These are phyloP conservation scores for Diorhabda sublineata DNA, from an alignment of 1,140 invertebrate genomes.

Conservation along the genomic window DNA sequence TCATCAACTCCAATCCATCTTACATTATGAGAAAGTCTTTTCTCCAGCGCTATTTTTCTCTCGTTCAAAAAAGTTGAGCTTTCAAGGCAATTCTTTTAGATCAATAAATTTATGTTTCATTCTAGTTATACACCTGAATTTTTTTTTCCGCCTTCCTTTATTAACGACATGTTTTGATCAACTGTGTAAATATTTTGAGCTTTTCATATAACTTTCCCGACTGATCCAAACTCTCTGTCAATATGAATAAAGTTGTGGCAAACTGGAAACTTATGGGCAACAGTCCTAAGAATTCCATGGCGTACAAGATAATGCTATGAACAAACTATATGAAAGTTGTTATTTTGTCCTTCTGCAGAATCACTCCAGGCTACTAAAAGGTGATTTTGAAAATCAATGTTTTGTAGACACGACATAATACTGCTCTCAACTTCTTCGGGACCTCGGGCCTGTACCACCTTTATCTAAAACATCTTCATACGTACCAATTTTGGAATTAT, in stretches of 20 bases:
- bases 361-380: no score
- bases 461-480: no score
- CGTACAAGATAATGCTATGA: slow-evolving; percentile 21
- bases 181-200: slow-evolving; percentile 24
- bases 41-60: neutral
- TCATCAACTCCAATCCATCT: neutral
- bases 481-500: no score
- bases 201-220: slow-evolving; percentile 25
- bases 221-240: slow-evolving; percentile 29
- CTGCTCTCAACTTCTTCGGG: no score
- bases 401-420: no score
- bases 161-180: slow-evolving; percentile 26
- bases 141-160: slow-evolving; percentile 19
- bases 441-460: no score
- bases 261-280: slow-evolving; percentile 31
- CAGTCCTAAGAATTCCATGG: slow-evolving; percentile 15
- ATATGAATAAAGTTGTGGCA: slow-evolving; percentile 27
- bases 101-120: slow-evolving; percentile 10
- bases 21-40: neutral
- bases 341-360: no score
- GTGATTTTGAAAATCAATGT: no score
- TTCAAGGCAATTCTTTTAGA: neutral
- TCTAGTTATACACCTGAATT: slow-evolving; percentile 4
- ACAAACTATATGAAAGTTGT: slow-evolving; percentile 6
- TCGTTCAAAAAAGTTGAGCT: no score